Evolutionary conservation across 2,888 invertebrate species (phyloP), one percentile per base, ranked within the genome.

Genomic region (Tromatobia lineatoria): DNA sequence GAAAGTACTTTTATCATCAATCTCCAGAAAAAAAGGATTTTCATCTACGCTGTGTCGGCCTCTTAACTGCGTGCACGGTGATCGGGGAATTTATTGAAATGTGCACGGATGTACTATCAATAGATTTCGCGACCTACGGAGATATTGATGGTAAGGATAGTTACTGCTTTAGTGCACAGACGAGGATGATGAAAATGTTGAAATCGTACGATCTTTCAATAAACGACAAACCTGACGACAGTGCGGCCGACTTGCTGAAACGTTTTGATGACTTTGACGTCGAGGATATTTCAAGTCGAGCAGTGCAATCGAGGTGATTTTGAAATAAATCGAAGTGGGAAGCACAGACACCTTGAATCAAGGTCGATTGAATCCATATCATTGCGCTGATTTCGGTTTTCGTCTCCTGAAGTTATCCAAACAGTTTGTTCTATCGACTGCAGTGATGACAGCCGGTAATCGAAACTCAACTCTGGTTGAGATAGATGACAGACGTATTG

Each of bases 11-110:
- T 29, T 67, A 47, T 18, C 76, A 71, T 6, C 69, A 79, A 57
- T 15, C 38, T 54, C 52, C 54, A 0, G 54, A 50, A 8, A 67
- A 84, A 1, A 87, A 88, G 73, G 87, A 88, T 34, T 88, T 88
- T 47, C 88, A 77, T 80, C n/a, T 84, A 6, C 82, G 88, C 3
- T 88, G 86, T 50, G 74, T 88, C 0, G 86, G 64, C 1, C 42
- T 82, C 2, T 15, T 86, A 1, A 78, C 69, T 4, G 57, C 15
- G 18, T 75, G 80, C 25, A 80, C 57, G 42, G 23, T 67, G 10
- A 38, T 88, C n/a, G 64, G 77, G 2, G 61, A 71, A 0, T 87
- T 85, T n/a, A 3, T 75, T 11, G 6, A 29, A n/a, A 23, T 83
- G 18, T 76, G 80, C 3, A 76, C 73, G 2, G 77, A 85, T 6